phyloP scores from a whole-genome alignment of 2,888 invertebrate species.

The Pandemis corylana region DNA sequence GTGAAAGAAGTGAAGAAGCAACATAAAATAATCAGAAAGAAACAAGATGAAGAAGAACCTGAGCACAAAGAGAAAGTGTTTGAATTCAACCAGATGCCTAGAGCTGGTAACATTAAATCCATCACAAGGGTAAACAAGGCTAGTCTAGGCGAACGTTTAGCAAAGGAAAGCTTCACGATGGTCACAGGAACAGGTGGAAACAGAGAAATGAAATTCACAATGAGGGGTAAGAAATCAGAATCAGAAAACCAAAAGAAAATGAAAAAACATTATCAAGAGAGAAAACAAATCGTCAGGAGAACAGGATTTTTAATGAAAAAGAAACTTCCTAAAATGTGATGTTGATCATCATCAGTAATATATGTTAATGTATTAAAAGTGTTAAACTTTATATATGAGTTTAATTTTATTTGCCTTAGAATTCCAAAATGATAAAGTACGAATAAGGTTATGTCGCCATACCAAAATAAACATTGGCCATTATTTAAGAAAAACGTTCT shows the following conservation, averaged over 20 bases:
- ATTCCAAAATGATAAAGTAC: too few species aligned
- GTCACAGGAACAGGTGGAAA: constrained; percentile 87
- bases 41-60: constrained; percentile 59
- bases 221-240: constrained; percentile 84
- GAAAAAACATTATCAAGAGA: constrained; percentile 88
- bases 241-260: constrained; percentile 85
- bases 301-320: constrained; percentile 75
- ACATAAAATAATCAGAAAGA: constrained; percentile 86
- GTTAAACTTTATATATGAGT: background rate
- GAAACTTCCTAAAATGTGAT: constrained; percentile 59
- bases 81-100: constrained; percentile 81
- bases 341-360: background rate
- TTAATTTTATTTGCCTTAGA: background rate
- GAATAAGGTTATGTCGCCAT: too few species aligned
- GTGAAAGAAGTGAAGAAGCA: constrained; percentile 92
- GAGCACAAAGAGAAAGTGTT: constrained; percentile 56
- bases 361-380: constrained; percentile 8
- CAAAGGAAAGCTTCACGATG: constrained; percentile 82
- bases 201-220: constrained; percentile 91
- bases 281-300: constrained; percentile 86
- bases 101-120: constrained; percentile 75
- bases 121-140: constrained; percentile 84
- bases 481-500: too few species aligned
- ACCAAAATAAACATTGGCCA: too few species aligned
- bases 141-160: constrained; percentile 90